A percentile compares a stretch with the other conserved stretches of the same genome.
These are phyloP conservation scores for Baccha elongata DNA, from an alignment of 2,888 invertebrate genomes.

Conservation along the genomic window DNA sequence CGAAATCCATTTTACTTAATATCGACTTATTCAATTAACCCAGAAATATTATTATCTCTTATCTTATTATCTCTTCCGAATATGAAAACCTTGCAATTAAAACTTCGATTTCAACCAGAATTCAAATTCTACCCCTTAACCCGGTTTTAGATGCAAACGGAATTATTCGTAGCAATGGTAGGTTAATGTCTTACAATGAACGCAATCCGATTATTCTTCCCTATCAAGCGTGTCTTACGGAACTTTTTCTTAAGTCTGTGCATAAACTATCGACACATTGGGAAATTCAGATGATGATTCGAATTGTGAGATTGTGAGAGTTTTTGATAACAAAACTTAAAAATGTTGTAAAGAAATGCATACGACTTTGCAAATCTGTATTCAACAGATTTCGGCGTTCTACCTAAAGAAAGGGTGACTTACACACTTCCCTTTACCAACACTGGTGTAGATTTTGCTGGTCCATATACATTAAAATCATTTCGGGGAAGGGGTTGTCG, in stretches of 20 bases:
- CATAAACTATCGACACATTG: slow-evolving; percentile 4
- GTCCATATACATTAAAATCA: slow-evolving; percentile 42
- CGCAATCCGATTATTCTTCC: neutral
- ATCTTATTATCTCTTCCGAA: too few relatives aligned
- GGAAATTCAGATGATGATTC: neutral
- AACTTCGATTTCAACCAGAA: too few relatives aligned
- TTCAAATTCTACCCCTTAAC: too few relatives aligned
- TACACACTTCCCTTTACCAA: slow-evolving; percentile 6
- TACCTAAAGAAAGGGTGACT: slow-evolving; percentile 41
- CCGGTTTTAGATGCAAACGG: too few relatives aligned
- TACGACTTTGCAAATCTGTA: neutral
- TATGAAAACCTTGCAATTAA: too few relatives aligned
- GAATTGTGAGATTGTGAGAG: too few relatives aligned
- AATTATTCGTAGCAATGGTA: too few relatives aligned
- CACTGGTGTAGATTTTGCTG: slow-evolving; percentile 57
- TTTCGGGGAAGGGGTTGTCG: slow-evolving; percentile 26
- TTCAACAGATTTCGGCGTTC: slow-evolving; percentile 44
- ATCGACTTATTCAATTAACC: too few relatives aligned
- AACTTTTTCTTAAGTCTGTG: slow-evolving; percentile 14
- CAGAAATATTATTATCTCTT: too few relatives aligned
- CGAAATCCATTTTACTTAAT: too few relatives aligned
- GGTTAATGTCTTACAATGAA: slow-evolving; percentile 16
- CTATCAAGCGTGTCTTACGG: neutral
- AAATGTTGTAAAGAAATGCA: neutral
- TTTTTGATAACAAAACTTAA: too few relatives aligned